Evolutionary conservation across 2,113 vertebrate genomes (phyloP).

Genomic region (Polypterus senegalus): DNA sequence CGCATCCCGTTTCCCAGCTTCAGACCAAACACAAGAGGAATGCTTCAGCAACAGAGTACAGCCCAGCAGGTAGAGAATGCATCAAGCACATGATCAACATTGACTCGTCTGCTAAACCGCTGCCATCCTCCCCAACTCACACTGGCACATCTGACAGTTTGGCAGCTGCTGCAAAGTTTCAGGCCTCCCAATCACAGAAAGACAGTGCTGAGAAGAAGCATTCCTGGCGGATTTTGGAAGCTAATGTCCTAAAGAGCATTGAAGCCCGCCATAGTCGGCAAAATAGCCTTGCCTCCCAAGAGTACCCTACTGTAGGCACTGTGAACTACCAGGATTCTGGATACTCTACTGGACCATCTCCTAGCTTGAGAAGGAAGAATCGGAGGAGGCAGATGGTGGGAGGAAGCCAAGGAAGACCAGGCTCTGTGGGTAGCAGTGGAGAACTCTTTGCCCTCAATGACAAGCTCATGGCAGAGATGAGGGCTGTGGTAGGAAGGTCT

Average conservation of each 20-base stretch:
- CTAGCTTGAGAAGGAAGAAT: conserved; percentile 70
- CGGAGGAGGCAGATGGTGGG: conserved; percentile 45
- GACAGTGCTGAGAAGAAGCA: conserved; percentile 64
- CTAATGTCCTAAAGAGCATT: conserved; percentile 62
- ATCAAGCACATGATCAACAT: conserved; percentile 82
- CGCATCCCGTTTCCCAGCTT: conserved; percentile 45
- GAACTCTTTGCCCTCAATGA: conserved; percentile 71
- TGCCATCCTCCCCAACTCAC: conserved; percentile 11
- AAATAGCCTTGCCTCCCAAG: conserved; percentile 63
- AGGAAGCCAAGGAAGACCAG: conserved; percentile 50
- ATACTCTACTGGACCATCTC: conserved; percentile 81
- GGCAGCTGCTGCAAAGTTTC: conserved; percentile 16
- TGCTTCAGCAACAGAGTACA: conserved; percentile 63
- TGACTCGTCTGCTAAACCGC: conserved; percentile 38
- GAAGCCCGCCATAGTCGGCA: conserved; percentile 67
- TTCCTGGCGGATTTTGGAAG: conserved; percentile 65
- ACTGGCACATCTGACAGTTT: conserved; percentile 18
- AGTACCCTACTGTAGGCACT: conserved; percentile 46
- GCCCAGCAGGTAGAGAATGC: conserved; percentile 73
- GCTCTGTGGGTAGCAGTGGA: conserved; percentile 67
- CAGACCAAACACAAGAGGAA: conserved; percentile 53
- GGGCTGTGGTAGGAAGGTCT: conserved; percentile 66
- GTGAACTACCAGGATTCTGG: conserved; percentile 79
- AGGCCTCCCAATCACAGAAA: conserved; percentile 40
- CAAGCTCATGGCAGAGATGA: conserved; percentile 75